These are phyloP conservation scores for Mirza zaza DNA, from an alignment of 2,113 vertebrate species.

Conservation along the genomic window DNA sequence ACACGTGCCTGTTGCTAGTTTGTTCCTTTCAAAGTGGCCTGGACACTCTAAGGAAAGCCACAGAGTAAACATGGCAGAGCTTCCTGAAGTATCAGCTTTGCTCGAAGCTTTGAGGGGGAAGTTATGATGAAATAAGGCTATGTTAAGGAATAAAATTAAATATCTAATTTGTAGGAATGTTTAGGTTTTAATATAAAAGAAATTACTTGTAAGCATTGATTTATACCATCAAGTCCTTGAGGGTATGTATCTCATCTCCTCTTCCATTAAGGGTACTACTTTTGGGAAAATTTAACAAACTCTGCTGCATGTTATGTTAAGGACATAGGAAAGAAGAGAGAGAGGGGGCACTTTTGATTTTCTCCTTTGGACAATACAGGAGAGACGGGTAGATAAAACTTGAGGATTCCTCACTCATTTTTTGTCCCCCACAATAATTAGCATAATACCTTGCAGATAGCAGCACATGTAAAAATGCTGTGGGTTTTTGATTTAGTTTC, in stretches of 20 bases:
- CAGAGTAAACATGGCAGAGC: not conserved
- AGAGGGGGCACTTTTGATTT: not conserved
- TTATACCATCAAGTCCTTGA: not conserved
- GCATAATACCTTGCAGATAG: not conserved
- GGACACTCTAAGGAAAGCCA: not conserved
- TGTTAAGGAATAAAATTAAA: not conserved
- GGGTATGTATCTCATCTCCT: not conserved
- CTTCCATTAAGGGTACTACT: not conserved
- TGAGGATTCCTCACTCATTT: not conserved
- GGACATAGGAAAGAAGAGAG: not conserved
- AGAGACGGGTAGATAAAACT: not conserved
- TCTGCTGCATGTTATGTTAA: not conserved
- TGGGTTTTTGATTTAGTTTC: not conserved
- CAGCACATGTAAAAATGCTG: not conserved
- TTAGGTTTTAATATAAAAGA: not conserved
- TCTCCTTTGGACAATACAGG: not conserved
- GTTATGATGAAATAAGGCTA: not conserved
- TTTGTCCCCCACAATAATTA: not conserved
- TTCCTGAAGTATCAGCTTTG: not conserved
- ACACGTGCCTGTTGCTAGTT: not conserved
- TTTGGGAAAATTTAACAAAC: not conserved
- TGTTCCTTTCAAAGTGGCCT: conserved; percentile 27
- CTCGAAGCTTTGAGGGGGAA: not conserved
- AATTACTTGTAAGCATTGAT: not conserved
- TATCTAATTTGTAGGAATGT: not conserved